A percentile compares a stretch with the other conserved stretches of the same genome.
Evolutionary conservation across 1,140 invertebrate species (phyloP).

Genomic region (Homalodisca vitripennis): DNA sequence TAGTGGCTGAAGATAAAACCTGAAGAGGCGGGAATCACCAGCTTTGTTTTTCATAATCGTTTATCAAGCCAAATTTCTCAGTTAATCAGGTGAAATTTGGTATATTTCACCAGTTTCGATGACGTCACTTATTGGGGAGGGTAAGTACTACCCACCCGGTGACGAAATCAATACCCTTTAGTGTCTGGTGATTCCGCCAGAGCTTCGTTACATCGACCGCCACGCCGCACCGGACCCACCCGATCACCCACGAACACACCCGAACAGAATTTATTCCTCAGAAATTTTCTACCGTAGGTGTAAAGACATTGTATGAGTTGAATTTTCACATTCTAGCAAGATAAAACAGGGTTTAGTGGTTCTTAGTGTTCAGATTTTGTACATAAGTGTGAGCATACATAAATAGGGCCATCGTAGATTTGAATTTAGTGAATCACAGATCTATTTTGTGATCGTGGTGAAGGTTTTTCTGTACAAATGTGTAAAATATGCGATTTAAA

Average conservation of each 20-base stretch:
- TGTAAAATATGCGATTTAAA: slow-evolving; percentile 17
- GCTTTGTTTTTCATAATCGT: too few species aligned
- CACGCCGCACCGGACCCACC: not conserved
- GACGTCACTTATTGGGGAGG: slow-evolving; percentile 19
- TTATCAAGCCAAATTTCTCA: too few species aligned
- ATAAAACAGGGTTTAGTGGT: not conserved
- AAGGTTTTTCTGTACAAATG: slow-evolving; percentile 11
- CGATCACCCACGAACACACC: not conserved
- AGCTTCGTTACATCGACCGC: slow-evolving; percentile 5
- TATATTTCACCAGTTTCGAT: too few species aligned
- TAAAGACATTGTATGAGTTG: slow-evolving; percentile 3
- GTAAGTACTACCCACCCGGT: not conserved
- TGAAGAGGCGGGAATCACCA: too few species aligned
- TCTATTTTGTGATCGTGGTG: not conserved
- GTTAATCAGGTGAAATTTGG: too few species aligned
- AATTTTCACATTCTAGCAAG: not conserved
- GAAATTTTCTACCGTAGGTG: slow-evolving; percentile 4
- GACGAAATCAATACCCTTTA: slow-evolving; percentile 25
- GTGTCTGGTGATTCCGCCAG: not conserved
- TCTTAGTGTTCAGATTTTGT: not conserved
- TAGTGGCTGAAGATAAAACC: too few species aligned
- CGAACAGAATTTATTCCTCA: not conserved
- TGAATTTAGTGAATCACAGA: too few species aligned
- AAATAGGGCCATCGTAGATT: too few species aligned
- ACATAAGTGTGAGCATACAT: too few species aligned